phyloP scores from a whole-genome alignment of 2,113 vertebrate genomes.

The Theristicus caerulescens region DNA sequence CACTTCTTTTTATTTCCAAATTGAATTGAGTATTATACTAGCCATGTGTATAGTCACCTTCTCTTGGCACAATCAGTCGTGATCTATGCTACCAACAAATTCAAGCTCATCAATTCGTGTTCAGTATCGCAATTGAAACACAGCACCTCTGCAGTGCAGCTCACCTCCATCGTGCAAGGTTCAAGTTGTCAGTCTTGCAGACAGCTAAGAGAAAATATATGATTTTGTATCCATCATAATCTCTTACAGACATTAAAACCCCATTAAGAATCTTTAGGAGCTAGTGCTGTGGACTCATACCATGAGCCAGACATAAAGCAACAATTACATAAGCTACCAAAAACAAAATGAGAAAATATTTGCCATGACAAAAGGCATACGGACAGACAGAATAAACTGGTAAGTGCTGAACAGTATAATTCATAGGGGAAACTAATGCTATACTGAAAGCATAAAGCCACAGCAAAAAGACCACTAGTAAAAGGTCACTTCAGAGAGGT shows the following conservation, averaged over 20 bases:
- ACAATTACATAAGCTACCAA: not conserved
- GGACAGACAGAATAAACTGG: not conserved
- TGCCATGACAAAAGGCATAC: not conserved
- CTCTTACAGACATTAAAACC: not conserved
- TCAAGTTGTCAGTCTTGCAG: not conserved
- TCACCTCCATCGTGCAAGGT: not conserved
- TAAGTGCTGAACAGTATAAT: not conserved
- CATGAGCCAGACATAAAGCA: not conserved
- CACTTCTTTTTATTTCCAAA: not conserved
- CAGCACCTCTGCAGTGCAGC: not conserved
- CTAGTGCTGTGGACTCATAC: not conserved
- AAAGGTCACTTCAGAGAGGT: not conserved
- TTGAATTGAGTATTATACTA: not conserved
- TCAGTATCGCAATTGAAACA: not conserved
- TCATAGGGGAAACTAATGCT: not conserved
- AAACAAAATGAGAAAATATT: not conserved
- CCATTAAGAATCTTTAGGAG: not conserved
- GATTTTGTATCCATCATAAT: not conserved
- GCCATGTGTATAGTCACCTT: not conserved
- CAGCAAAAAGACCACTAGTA: not conserved
- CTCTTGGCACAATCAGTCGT: not conserved
- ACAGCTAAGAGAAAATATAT: not conserved
- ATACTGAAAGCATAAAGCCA: not conserved
- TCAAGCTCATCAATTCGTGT: not conserved
- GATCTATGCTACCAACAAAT: not conserved